These are phyloP conservation scores for Temnothorax rugatulus DNA, from an alignment of 2,888 invertebrate species.

Conservation along the genomic window DNA sequence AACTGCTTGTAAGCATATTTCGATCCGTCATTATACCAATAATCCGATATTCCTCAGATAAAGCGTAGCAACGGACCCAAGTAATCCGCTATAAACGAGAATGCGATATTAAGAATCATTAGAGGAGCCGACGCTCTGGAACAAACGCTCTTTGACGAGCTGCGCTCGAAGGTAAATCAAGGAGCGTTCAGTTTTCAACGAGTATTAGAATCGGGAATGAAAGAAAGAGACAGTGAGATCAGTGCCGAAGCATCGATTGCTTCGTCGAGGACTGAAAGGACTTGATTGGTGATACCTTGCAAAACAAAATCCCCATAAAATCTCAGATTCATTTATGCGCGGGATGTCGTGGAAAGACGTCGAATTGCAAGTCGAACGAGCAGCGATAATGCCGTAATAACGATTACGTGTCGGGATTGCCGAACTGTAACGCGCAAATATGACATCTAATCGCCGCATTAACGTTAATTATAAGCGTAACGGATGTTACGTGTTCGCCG, in stretches of 20 bases:
- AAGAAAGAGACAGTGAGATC: neutral
- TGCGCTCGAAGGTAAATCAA: conserved; percentile 60
- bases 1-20: conserved; percentile 27
- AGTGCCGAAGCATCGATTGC: conserved; percentile 54
- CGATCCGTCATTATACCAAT: conserved; percentile 45
- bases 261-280: conserved; percentile 64
- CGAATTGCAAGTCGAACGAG: conserved; percentile 30
- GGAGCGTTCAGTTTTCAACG: conserved; percentile 33
- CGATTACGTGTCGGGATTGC: conserved; percentile 34
- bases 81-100: conserved; percentile 46
- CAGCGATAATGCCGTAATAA: conserved; percentile 43
- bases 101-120: conserved; percentile 53
- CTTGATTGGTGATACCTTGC: conserved; percentile 68
- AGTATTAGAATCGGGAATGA: conserved; percentile 18
- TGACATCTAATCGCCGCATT: conserved; percentile 61
- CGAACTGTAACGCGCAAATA: conserved; percentile 30
- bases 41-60: conserved; percentile 44
- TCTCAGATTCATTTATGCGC: conserved; percentile 57
- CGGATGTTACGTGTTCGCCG: conserved; percentile 58
- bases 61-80: conserved; percentile 19
- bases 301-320: conserved; percentile 69
- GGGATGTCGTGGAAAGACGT: conserved; percentile 15
- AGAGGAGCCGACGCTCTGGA: conserved; percentile 39
- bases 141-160: conserved; percentile 53
- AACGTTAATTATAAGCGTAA: conserved; percentile 59